A percentile compares a stretch with the other conserved stretches of the same genome.
phyloP scores from a whole-genome alignment of 2,113 vertebrate species.

The Brienomyrus longianalis region DNA sequence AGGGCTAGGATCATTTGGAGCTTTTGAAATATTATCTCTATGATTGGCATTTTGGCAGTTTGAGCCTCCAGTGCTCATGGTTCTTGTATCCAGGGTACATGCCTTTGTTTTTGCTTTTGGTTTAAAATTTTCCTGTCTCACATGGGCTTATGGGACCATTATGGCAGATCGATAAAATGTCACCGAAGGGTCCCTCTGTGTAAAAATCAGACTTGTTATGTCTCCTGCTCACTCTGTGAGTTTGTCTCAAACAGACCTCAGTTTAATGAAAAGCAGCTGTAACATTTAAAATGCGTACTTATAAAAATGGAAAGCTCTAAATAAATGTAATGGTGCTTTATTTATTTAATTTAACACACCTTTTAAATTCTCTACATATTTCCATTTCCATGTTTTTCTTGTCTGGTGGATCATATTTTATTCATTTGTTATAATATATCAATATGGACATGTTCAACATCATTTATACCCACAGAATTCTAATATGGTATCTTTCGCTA shows the following conservation, averaged over 20 bases:
- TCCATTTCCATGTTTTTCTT: not conserved
- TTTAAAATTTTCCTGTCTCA: not conserved
- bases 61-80: not conserved
- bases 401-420: not conserved
- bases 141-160: not conserved
- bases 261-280: not conserved
- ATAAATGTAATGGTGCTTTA: not conserved
- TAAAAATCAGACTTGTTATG: not conserved
- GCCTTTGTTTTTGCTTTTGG: not conserved
- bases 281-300: not conserved
- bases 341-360: not conserved
- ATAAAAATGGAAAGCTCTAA: not conserved
- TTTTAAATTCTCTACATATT: not conserved
- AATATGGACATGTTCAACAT: not conserved
- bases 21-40: not conserved
- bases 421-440: not conserved
- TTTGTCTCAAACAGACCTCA: not conserved
- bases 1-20: not conserved
- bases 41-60: not conserved
- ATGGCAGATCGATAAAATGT: not conserved
- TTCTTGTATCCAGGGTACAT: no score
- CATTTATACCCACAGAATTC: not conserved
- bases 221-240: not conserved
- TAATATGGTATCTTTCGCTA: not conserved
- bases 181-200: not conserved